Conservation (phyloP, 1,140 invertebrate genomes). For the Triops cancriformis region DNA sequence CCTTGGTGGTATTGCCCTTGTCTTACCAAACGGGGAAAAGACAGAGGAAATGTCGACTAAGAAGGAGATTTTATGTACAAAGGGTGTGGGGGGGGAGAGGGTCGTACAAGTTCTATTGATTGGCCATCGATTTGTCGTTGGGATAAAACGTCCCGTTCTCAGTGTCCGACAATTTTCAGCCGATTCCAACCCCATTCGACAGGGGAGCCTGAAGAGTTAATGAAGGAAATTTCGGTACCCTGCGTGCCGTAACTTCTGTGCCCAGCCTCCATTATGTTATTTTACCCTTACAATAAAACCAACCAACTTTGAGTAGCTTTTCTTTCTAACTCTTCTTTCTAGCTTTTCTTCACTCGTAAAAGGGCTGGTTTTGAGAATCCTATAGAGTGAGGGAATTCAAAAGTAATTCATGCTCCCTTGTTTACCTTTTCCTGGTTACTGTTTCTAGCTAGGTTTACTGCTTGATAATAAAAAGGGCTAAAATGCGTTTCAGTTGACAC, state of each 20-base stretch:
- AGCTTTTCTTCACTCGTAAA: background rate
- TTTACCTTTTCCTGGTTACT: too few species aligned
- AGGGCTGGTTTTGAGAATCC: background rate
- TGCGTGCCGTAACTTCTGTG: background rate
- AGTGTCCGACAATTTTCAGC: constrained; percentile 1
- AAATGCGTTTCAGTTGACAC: too few species aligned
- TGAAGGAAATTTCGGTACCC: background rate
- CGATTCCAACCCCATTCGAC: background rate
- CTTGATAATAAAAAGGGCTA: too few species aligned
- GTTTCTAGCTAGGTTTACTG: too few species aligned
- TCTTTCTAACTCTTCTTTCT: background rate
- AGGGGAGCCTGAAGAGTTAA: background rate
- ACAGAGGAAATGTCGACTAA: background rate
- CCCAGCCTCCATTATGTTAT: background rate
- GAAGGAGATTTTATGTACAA: background rate
- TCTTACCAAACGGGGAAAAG: constrained; percentile 3
- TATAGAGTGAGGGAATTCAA: too few species aligned
- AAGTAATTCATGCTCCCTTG: too few species aligned
- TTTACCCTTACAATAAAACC: background rate
- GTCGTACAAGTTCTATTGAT: constrained; percentile 10
- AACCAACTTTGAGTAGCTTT: background rate
- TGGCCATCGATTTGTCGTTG: constrained; percentile 10
- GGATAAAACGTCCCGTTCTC: background rate
- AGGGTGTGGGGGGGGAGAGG: background rate
- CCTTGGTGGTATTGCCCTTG: background rate